A percentile compares a stretch with the other conserved stretches of the same genome.
Conservation (phyloP, 2,113 vertebrate species). For the Corvus moneduloides region DNA sequence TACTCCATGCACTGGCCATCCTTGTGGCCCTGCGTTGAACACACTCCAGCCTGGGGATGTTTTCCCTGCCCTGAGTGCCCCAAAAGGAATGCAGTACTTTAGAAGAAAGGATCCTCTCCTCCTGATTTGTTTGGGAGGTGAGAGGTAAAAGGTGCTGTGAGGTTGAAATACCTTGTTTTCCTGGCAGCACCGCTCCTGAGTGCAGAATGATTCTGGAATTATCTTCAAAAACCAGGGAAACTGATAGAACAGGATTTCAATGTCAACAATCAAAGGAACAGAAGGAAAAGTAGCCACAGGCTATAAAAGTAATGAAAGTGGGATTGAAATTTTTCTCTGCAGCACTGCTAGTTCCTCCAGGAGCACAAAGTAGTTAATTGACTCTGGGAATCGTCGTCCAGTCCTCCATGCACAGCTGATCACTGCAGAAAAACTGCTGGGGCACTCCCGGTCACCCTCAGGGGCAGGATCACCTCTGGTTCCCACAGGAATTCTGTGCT, state of each 20-base stretch:
- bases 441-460: not conserved
- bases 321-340: conserved; percentile 56
- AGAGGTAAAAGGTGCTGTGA: conserved; percentile 8
- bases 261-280: conserved; percentile 63
- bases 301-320: conserved; percentile 44
- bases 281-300: conserved; percentile 63
- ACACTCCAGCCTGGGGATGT: not conserved
- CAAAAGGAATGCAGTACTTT: not conserved
- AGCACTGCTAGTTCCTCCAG: conserved; percentile 12
- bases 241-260: conserved; percentile 44
- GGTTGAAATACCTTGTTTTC: not conserved
- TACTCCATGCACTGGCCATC: not conserved
- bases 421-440: not conserved
- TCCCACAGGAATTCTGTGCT: not conserved
- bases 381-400: not conserved
- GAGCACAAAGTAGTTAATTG: not conserved
- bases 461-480: not conserved
- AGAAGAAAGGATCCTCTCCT: not conserved
- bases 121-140: not conserved
- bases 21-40: not conserved
- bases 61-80: not conserved
- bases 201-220: conserved; percentile 54
- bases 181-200: conserved; percentile 23
- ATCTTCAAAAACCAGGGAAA: conserved; percentile 50
- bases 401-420: not conserved